Conservation (phyloP, 2,113 vertebrate species). For the Empidonax traillii region DNA sequence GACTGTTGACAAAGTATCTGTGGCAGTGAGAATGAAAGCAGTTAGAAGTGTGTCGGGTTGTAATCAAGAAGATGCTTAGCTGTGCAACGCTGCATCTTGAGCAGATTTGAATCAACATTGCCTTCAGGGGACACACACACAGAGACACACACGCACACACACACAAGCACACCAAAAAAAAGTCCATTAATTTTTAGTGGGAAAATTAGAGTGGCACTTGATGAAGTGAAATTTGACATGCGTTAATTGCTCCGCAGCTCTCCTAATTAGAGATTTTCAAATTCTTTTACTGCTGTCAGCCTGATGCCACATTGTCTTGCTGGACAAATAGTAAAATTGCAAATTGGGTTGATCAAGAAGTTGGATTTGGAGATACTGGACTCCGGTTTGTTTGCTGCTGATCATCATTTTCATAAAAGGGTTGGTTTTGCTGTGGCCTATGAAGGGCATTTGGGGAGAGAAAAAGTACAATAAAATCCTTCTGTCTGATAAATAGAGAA, state of each 20-base stretch:
- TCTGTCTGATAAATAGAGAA: background rate
- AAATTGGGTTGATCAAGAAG: constrained; percentile 68
- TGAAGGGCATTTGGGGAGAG: background rate
- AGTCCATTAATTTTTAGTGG: constrained; percentile 87
- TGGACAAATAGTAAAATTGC: constrained; percentile 73
- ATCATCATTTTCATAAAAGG: background rate
- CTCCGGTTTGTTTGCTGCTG: background rate
- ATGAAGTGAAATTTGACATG: constrained; percentile 96
- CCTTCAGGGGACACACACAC: constrained; percentile 79
- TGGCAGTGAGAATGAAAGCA: constrained; percentile 82
- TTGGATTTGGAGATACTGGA: background rate
- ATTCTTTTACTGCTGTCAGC: constrained; percentile 86
- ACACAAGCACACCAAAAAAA: background rate
- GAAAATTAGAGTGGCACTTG: constrained; percentile 95
- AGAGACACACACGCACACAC: background rate
- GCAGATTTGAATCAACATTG: constrained; percentile 84
- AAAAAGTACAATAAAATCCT: background rate
- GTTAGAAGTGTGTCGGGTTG: constrained; percentile 82
- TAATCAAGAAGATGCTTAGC: constrained; percentile 90
- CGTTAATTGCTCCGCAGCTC: constrained; percentile 95
- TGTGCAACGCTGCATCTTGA: constrained; percentile 84
- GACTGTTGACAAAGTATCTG: constrained; percentile 84
- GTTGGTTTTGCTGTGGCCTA: background rate
- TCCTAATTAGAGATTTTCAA: constrained; percentile 94
- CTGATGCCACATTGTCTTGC: constrained; percentile 76